Percentiles rank a stretch among this genome's conserved stretches.
Evolutionary conservation across 2,888 invertebrate genomes (phyloP).

Genomic region (Craniophora ligustri): DNA sequence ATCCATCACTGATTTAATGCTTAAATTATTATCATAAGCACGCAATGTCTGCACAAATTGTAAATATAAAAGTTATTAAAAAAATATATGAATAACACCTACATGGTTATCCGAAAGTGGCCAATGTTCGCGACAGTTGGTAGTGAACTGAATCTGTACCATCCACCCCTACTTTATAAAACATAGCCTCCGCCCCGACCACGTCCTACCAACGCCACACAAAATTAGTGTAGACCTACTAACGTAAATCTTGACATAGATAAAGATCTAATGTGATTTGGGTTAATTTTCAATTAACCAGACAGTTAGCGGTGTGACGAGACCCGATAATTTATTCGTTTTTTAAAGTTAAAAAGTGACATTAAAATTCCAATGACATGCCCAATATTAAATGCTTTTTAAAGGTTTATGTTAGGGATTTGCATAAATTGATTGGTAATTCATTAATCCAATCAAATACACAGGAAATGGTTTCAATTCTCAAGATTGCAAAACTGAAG

Average conservation of each 20-base stretch:
- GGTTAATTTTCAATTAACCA: constrained; percentile 9
- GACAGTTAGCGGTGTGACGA: background rate
- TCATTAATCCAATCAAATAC: no score
- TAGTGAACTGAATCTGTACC: constrained; percentile 66
- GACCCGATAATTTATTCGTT: background rate
- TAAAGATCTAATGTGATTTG: constrained; percentile 1
- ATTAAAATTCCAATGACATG: no score
- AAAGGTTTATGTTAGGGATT: no score
- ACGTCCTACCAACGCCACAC: constrained; percentile 61
- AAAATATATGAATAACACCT: constrained; percentile 56
- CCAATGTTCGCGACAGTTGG: constrained; percentile 64
- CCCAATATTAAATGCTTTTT: no score
- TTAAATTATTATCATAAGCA: constrained; percentile 1
- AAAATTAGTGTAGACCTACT: constrained; percentile 39
- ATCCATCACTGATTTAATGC: constrained; percentile 1
- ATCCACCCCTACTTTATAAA: constrained; percentile 73
- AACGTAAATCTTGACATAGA: constrained; percentile 17
- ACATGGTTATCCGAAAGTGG: constrained; percentile 62
- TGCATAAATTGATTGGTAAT: no score
- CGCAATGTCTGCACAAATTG: background rate
- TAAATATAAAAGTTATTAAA: constrained; percentile 8
- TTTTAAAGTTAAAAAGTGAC: background rate
- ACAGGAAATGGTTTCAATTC: no score
- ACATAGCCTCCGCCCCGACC: constrained; percentile 52
- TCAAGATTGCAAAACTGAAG: no score